A percentile compares a stretch with the other conserved stretches of the same genome.
phyloP scores from a whole-genome alignment of 2,797 vertebrate genomes.

The Pampus argenteus region DNA sequence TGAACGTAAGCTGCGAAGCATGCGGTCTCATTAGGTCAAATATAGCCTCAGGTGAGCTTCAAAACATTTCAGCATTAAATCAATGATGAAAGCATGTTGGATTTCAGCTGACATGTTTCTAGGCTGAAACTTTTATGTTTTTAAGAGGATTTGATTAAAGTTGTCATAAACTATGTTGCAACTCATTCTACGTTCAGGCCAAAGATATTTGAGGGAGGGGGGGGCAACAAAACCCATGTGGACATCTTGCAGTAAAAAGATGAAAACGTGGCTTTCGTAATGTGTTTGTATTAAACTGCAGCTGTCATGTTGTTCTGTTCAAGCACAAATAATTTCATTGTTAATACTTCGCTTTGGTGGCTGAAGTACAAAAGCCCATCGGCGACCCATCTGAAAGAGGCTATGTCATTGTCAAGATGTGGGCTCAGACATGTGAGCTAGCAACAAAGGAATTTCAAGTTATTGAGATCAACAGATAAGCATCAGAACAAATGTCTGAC shows the following conservation, averaged over 20 bases:
- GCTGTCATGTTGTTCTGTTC: constrained; percentile 53
- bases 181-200: not conserved
- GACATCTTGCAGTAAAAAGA: constrained; percentile 53
- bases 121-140: constrained; percentile 24
- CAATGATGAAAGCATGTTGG: constrained; percentile 58
- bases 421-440: constrained; percentile 64
- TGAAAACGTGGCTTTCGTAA: constrained; percentile 56
- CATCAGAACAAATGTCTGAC: constrained; percentile 65
- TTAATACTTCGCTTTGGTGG: constrained; percentile 38
- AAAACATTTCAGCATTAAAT: constrained; percentile 58
- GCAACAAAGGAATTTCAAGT: constrained; percentile 70
- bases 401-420: constrained; percentile 66
- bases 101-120: constrained; percentile 37
- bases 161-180: constrained; percentile 33
- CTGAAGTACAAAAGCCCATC: constrained; percentile 55
- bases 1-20: constrained; percentile 74
- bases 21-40: constrained; percentile 63
- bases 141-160: constrained; percentile 32
- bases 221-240: constrained; percentile 54
- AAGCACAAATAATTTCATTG: constrained; percentile 58
- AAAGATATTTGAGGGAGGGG: constrained; percentile 29
- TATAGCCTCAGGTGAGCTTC: constrained; percentile 52
- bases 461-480: constrained; percentile 74
- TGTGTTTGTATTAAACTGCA: constrained; percentile 69
- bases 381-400: constrained; percentile 50